These are phyloP conservation scores for Hiodon tergisus DNA, from an alignment of 2,113 vertebrate species.

Conservation along the genomic window DNA sequence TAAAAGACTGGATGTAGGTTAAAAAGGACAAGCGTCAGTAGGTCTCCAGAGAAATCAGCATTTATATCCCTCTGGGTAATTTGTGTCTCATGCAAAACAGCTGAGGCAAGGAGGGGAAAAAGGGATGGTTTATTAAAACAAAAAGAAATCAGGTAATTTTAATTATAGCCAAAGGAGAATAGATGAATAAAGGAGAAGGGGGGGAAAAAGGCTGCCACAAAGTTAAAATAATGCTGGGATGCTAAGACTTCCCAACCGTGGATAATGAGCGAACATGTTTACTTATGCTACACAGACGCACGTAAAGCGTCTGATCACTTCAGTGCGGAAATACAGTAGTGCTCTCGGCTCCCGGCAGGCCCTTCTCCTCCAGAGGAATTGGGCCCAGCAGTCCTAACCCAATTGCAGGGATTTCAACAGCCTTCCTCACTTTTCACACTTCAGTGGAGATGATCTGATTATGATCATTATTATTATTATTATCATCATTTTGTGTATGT, in stretches of 20 bases:
- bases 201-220: constrained; percentile 11
- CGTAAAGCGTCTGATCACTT: not conserved
- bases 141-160: constrained; percentile 26
- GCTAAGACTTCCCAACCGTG: too few species aligned
- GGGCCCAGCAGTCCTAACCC: not conserved
- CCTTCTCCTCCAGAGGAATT: not conserved
- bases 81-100: constrained; percentile 25
- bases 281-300: too few species aligned
- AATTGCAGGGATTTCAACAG: not conserved
- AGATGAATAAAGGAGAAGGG: constrained; percentile 7
- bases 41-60: constrained; percentile 27
- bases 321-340: not conserved
- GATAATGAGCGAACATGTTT: too few species aligned
- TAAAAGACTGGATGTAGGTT: constrained; percentile 31
- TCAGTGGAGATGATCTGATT: not conserved
- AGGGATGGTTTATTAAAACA: not conserved
- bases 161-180: constrained; percentile 37
- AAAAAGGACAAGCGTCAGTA: constrained; percentile 30
- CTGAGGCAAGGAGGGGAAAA: constrained; percentile 6
- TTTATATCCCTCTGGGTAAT: constrained; percentile 25
- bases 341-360: not conserved
- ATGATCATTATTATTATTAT: not conserved
- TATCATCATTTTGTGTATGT: not conserved
- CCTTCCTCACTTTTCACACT: not conserved
- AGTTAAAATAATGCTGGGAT: constrained; percentile 11